Conservation (phyloP, 2,797 vertebrate genomes). For the Geotrypetes seraphini region DNA sequence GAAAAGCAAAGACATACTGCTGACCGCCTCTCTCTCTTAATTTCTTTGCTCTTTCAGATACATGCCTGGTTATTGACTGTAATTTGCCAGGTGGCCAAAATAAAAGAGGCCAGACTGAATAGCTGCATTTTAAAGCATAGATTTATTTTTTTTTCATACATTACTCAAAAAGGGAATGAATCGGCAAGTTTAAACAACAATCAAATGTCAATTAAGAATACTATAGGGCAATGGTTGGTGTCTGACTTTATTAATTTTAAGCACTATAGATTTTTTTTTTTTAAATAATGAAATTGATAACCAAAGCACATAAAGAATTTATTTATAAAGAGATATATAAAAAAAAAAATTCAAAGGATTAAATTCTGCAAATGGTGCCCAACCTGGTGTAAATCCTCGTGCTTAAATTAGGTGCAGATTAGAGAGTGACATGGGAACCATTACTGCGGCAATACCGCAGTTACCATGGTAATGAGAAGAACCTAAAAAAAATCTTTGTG, state of each 20-base stretch:
- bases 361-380: no score
- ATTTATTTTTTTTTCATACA: background rate
- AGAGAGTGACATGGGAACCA: no score
- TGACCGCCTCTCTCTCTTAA: background rate
- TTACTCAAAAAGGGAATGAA: background rate
- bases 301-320: constrained; percentile 6
- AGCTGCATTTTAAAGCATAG: background rate
- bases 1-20: background rate
- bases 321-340: background rate
- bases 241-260: background rate
- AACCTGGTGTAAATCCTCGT: no score
- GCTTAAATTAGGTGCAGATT: no score
- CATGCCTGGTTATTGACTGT: background rate
- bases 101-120: background rate
- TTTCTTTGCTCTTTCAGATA: background rate
- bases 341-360: no score
- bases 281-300: background rate
- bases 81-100: no score
- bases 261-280: background rate
- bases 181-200: no score
- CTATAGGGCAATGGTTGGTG: background rate
- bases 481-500: no score
- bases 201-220: background rate
- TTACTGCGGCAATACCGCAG: no score
- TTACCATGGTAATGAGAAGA: no score